phyloP scores from a whole-genome alignment of 2,113 vertebrate genomes.

The Noctilio leporinus region DNA sequence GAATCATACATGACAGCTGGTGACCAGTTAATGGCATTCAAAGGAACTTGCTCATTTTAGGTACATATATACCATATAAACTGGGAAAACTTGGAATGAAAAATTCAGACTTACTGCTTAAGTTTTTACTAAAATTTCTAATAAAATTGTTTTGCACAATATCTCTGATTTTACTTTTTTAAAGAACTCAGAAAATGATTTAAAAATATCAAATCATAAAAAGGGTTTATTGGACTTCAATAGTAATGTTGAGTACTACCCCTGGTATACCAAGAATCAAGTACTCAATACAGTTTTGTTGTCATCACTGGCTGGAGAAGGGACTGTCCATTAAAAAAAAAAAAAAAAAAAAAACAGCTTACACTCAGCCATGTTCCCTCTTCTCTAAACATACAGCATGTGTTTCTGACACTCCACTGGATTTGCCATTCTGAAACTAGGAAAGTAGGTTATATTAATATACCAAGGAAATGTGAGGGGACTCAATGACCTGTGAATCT shows the following conservation, averaged over 20 bases:
- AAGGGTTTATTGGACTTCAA: neutral
- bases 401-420: conserved; percentile 5
- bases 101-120: neutral
- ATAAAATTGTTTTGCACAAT: neutral
- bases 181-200: neutral
- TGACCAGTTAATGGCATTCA: neutral
- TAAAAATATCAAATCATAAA: neutral
- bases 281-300: neutral
- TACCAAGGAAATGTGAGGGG: neutral
- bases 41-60: neutral
- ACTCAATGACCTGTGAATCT: neutral
- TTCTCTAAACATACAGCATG: conserved; percentile 1
- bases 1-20: neutral
- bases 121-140: neutral
- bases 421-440: conserved; percentile 21
- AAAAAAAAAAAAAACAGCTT: too few species aligned
- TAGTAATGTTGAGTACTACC: neutral
- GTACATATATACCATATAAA: neutral
- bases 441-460: conserved; percentile 35
- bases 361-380: neutral
- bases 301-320: too few species aligned
- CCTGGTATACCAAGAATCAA: neutral
- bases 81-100: neutral
- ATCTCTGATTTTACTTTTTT: neutral
- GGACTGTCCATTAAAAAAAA: too few species aligned